Conservation (phyloP, 2,888 invertebrate species). For the Entomobrya multifasciata region DNA sequence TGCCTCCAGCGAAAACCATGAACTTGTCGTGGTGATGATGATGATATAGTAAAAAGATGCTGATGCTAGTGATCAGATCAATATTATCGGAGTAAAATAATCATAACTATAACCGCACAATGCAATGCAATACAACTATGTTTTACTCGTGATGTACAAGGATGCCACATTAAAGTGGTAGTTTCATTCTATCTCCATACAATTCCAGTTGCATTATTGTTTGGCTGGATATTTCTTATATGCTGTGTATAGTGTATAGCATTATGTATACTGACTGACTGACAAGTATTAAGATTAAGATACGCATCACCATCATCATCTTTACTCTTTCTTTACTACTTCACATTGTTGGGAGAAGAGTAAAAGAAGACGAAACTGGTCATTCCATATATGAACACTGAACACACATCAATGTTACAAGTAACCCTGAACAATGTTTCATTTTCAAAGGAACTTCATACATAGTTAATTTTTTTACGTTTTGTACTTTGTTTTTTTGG, state of each 20-base stretch:
- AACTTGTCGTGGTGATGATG: background rate
- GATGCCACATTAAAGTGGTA: background rate
- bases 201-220: constrained; percentile 1
- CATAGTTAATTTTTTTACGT: background rate
- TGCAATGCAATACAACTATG: no score
- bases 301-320: constrained; percentile 18
- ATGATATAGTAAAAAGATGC: background rate
- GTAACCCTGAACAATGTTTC: background rate
- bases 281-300: background rate
- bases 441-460: background rate
- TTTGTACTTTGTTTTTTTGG: background rate
- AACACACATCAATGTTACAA: no score
- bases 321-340: background rate
- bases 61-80: background rate
- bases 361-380: constrained; percentile 22
- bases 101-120: background rate
- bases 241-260: no score
- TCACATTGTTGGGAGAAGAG: background rate
- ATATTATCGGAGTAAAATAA: background rate
- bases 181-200: background rate
- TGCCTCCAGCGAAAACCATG: constrained; percentile 30
- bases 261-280: background rate
- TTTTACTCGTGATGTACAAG: background rate
- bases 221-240: background rate
- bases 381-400: background rate